These are phyloP conservation scores for Sardinella longiceps DNA, from an alignment of 2,797 vertebrate genomes.

Conservation along the genomic window DNA sequence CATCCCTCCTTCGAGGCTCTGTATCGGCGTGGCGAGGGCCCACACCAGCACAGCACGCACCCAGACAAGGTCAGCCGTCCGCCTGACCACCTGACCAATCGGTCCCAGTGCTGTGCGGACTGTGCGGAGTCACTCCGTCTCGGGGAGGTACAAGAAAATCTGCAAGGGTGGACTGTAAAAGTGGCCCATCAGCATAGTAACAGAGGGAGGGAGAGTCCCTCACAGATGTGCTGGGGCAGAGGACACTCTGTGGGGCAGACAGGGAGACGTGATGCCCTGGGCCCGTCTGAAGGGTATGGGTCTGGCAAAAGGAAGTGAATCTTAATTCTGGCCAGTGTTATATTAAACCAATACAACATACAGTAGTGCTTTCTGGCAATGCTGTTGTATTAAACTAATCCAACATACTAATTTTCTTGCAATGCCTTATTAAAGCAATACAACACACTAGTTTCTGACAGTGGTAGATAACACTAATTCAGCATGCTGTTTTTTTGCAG, in stretches of 20 bases:
- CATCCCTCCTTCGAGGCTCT: background rate
- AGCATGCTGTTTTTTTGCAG: no score
- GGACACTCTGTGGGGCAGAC: background rate
- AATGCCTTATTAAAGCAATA: no score
- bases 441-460: background rate
- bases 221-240: background rate
- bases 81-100: background rate
- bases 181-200: slow-evolving; percentile 52
- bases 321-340: background rate
- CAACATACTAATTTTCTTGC: no score
- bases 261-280: background rate
- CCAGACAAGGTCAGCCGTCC: slow-evolving; percentile 52
- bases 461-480: background rate
- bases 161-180: slow-evolving; percentile 58
- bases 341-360: background rate
- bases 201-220: slow-evolving; percentile 10
- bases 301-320: background rate
- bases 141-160: slow-evolving; percentile 42
- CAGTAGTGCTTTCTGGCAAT: background rate
- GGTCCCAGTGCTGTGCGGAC: slow-evolving; percentile 8
- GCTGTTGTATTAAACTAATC: no score
- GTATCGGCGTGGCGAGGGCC: background rate
- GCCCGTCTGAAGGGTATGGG: background rate
- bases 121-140: slow-evolving; percentile 44
- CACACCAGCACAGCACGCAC: slow-evolving; percentile 26